Base-by-base conservation (phyloP, 2,797 vertebrate genomes). In the Emydoidea blandingii region DNA sequence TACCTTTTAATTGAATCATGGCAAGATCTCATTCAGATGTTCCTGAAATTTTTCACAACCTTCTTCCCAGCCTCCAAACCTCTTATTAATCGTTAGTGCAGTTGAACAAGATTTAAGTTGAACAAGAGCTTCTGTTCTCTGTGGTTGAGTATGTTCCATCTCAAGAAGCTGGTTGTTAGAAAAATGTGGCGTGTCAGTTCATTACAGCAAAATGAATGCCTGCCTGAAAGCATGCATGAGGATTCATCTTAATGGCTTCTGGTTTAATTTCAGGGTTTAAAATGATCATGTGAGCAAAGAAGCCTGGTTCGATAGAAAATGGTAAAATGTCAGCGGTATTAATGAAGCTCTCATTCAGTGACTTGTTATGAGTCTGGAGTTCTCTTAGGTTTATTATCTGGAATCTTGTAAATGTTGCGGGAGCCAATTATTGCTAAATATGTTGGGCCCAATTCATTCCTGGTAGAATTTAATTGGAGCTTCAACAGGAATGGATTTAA, bases 231-330 rank as follows among this genome's bases (percentile, higher is more conserved):
- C 54, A 72, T 0, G 2, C 15, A 29, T 1, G 6, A 95, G 57
- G 41, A 29, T 50, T 82, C 19, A 62, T 41, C 50, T 89, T 91
- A 56, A 86, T 76, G 44, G 44, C 72, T 57, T 82, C 1, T 81
- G 34, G 16, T 87, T 91, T 79, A 41, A 10, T 74, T 81, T 62
- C 1, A 2, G 49, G 62, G 49, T 34, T 3, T 9, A 34, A 12
- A 68, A 88, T 76, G 84, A 47, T 91, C 52, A 84, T 59, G 52
- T 91, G 72, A 95, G 65, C 85, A 93, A 83, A 87, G 90, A 18
- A 27, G 41, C 6, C 8, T 72, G 79, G 85, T 25, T 79, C 88
- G 76, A 72, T 81, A 52, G 93, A 54, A 34, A 79, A 53, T 34
- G 59, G 54, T 68, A 53, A 87, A 87, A 53, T 91, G 49, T 1